Percentiles rank a stretch among this genome's conserved stretches.
Evolutionary conservation across 37 sponge, comb jelly and placozoan genomes (phyloP).

Genomic region (Agelas oroides): DNA sequence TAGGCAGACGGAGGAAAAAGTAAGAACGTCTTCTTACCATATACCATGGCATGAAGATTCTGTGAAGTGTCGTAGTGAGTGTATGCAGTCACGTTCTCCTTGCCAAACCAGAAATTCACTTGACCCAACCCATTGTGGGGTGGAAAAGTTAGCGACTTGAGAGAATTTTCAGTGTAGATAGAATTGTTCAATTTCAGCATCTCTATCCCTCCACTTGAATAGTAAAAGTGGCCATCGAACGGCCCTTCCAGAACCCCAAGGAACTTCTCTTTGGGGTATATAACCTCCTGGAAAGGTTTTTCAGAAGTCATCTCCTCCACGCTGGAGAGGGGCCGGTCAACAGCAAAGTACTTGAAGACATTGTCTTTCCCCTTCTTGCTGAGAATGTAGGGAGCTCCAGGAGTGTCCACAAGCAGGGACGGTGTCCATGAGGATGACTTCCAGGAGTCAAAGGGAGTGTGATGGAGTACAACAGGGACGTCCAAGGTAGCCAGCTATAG

Average conservation of each 20-base stretch:
- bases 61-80: constrained; percentile 86
- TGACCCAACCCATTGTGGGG: constrained; percentile 37
- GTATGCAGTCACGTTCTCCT: constrained; percentile 60
- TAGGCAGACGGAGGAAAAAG: constrained; percentile 64
- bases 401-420: background rate
- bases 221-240: constrained; percentile 38
- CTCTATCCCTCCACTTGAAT: constrained; percentile 63
- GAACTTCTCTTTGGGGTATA: constrained; percentile 28
- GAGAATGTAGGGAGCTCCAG: constrained; percentile 7
- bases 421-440: constrained; percentile 29
- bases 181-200: constrained; percentile 13
- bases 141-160: constrained; percentile 36
- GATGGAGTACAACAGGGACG: constrained; percentile 27
- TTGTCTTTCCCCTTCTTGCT: constrained; percentile 38
- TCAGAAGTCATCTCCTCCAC: background rate
- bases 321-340: constrained; percentile 26
- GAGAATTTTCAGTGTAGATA: constrained; percentile 9
- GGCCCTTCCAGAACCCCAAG: constrained; percentile 1
- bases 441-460: constrained; percentile 60
- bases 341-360: constrained; percentile 58
- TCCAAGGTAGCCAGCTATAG: constrained; percentile 34
- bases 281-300: constrained; percentile 25
- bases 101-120: constrained; percentile 80
- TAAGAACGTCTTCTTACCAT: constrained; percentile 66
- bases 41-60: constrained; percentile 57